Base-by-base conservation (phyloP, 2,888 invertebrate genomes). In the Hofmannophila pseudospretella region DNA sequence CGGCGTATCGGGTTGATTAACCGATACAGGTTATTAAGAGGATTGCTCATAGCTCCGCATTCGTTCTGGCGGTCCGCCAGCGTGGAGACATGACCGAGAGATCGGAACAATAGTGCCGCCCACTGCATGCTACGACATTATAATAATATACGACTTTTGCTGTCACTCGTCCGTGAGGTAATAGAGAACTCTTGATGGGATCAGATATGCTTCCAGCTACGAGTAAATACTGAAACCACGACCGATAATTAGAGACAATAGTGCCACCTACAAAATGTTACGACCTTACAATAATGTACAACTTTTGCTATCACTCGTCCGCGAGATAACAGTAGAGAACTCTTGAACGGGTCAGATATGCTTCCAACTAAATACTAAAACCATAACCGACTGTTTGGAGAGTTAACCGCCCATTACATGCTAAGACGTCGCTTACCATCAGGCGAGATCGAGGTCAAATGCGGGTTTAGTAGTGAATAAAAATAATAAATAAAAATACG, bases 1-100 rank as follows among this genome's bases (percentile, higher is more conserved):
- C 59, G 40, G 43, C 42, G 63, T 55, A 71, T 73, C 57, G 77
- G 72, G 80, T 81, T 82, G 79, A 84, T 84, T 78, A 81, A 79
- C 80, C 81, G 77, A 74, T 75, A 69, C 69, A 72, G 65, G 68
- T 75, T 79, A 78, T 81, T 75, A 78, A 69, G 72, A 52, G 71
- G 64, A 71, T 80, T 73, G 79, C 74, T 79, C 73, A 75, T 69
- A 73, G 74, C 66, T 66, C 68, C 67, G 60, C 62, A 72, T 77
- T 78, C 65, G 74, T 64, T 59, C 68, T 84, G 84, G 84, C 81
- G 46, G 7, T 1, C 22, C 36, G 72, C 84, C 84, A 85, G 67
- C 44, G 40, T 57, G 55, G 59, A 56, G 65, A 66, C 65, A 62
- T 51, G 41, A 35, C 38, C 52, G 55, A 60, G 23, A 8, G 27